Evolutionary conservation across 2,113 vertebrate species (phyloP).

Genomic region (Hemicordylus capensis): DNA sequence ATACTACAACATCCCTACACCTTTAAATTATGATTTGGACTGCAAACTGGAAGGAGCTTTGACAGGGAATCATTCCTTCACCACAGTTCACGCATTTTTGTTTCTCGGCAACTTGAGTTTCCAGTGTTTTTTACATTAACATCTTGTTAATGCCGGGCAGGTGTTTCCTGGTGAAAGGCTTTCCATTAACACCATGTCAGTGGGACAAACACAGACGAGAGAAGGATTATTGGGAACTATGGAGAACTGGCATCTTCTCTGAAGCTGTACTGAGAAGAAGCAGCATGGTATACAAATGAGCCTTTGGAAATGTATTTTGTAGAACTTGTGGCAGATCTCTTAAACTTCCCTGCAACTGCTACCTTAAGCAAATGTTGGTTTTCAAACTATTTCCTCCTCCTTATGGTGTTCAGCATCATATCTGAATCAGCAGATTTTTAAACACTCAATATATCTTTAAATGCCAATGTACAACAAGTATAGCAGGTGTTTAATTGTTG

Average conservation of each 20-base stretch:
- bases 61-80: conserved; percentile 58
- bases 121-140: conserved; percentile 73
- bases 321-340: conserved; percentile 59
- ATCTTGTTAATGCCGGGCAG: conserved; percentile 78
- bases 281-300: conserved; percentile 40
- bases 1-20: conserved; percentile 3
- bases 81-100: conserved; percentile 61
- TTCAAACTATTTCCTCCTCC: conserved; percentile 63
- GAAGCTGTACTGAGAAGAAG: conserved; percentile 51
- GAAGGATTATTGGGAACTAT: conserved; percentile 69
- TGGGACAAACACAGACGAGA: conserved; percentile 71
- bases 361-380: conserved; percentile 71
- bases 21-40: conserved; percentile 65
- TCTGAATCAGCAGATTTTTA: conserved; percentile 88
- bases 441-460: conserved; percentile 87
- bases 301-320: conserved; percentile 57
- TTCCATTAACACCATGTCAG: conserved; percentile 80
- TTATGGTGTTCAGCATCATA: conserved; percentile 70
- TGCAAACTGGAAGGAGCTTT: conserved; percentile 52
- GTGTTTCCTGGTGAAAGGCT: conserved; percentile 74
- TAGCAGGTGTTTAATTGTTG: conserved; percentile 90
- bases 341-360: conserved; percentile 72
- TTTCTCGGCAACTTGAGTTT: conserved; percentile 65
- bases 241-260: conserved; percentile 63
- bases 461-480: conserved; percentile 85